Percentiles rank a stretch among this genome's conserved stretches.
Evolutionary conservation across 2,113 vertebrate genomes (phyloP).

Genomic region (Ptyas mucosa): DNA sequence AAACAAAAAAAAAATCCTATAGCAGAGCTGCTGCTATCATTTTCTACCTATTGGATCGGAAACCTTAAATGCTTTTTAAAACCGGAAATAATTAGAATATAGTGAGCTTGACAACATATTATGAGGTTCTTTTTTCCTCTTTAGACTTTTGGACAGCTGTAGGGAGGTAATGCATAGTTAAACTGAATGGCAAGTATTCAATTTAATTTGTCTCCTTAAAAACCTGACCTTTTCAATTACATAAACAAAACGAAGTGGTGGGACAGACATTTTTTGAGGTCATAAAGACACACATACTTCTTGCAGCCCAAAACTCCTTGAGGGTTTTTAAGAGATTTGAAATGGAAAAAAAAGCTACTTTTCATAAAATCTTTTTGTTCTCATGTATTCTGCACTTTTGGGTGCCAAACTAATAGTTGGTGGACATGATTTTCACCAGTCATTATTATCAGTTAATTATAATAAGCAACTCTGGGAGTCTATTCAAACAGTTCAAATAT

Average conservation of each 20-base stretch:
- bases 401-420: constrained; percentile 48
- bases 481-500: not conserved
- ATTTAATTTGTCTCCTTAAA: constrained; percentile 58
- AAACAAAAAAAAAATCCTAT: constrained; percentile 53
- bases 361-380: constrained; percentile 22
- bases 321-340: constrained; percentile 43
- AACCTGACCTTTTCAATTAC: constrained; percentile 56
- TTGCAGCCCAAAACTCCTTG: constrained; percentile 6
- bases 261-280: constrained; percentile 6
- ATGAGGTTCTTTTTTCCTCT: constrained; percentile 26
- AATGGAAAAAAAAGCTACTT: not conserved
- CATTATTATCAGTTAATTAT: constrained; percentile 15
- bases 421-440: constrained; percentile 46
- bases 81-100: constrained; percentile 63
- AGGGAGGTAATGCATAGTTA: constrained; percentile 51
- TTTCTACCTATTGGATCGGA: constrained; percentile 59
- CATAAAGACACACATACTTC: constrained; percentile 25
- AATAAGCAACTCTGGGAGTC: not conserved
- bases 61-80: constrained; percentile 59
- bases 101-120: constrained; percentile 17
- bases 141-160: constrained; percentile 51
- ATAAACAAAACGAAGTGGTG: constrained; percentile 46
- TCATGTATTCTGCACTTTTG: constrained; percentile 41
- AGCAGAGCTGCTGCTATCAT: constrained; percentile 61
- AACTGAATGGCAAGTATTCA: constrained; percentile 43